Evolutionary conservation across 2,888 invertebrate genomes (phyloP).

Genomic region (Cylindroiulus punctatus): DNA sequence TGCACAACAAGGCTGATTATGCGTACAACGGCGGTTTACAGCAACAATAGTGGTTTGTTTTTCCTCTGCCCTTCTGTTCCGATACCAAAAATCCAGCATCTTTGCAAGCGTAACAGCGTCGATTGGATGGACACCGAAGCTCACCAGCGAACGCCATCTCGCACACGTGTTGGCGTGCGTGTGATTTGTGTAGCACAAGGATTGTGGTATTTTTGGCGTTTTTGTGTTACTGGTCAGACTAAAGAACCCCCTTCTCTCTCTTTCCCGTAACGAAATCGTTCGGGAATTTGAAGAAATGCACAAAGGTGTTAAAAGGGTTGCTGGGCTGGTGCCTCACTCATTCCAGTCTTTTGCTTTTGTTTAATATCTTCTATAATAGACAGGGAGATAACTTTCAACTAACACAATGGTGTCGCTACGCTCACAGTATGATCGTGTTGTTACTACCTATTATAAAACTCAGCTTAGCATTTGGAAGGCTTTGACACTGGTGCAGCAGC

Average conservation of each 20-base stretch:
- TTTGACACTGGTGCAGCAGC: too few species aligned
- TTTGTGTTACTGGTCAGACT: not conserved
- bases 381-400: not conserved
- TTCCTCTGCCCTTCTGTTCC: not conserved
- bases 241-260: not conserved
- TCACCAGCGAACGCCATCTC: not conserved
- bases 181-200: not conserved
- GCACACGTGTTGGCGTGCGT: not conserved
- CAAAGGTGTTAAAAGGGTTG: not conserved
- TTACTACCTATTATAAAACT: not conserved
- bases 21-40: conserved; percentile 81
- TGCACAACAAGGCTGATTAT: conserved; percentile 99
- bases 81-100: not conserved
- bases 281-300: not conserved
- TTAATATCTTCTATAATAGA: not conserved
- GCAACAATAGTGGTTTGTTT: conserved; percentile 25
- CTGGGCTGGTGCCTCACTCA: too few species aligned
- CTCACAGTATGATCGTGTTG: not conserved
- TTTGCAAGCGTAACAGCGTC: not conserved
- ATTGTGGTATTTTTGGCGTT: not conserved
- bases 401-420: not conserved
- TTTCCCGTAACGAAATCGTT: not conserved
- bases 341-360: not conserved
- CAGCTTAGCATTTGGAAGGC: not conserved
- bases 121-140: too few species aligned